These are phyloP conservation scores for Scarus forsteni DNA, from an alignment of 2,797 vertebrate genomes.

Conservation along the genomic window DNA sequence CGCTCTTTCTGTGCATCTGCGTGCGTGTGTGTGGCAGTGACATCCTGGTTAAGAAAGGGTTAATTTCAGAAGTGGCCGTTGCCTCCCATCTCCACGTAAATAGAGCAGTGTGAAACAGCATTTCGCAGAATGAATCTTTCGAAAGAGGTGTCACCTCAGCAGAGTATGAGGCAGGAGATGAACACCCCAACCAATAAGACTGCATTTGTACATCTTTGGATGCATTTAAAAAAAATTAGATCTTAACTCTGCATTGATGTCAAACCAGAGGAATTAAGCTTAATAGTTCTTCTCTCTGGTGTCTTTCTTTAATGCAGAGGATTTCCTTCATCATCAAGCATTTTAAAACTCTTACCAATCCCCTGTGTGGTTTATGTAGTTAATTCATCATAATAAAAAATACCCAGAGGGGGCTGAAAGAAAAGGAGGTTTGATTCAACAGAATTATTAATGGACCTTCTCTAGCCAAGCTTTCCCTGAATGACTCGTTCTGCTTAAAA, in stretches of 20 bases:
- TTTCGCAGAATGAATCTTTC: slow-evolving; percentile 70
- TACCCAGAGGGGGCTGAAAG: slow-evolving; percentile 41
- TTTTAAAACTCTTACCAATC: slow-evolving; percentile 6
- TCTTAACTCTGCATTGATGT: no score
- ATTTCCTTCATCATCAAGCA: not conserved
- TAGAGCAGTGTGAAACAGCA: slow-evolving; percentile 69
- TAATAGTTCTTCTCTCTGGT: not conserved
- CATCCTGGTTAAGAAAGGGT: slow-evolving; percentile 79
- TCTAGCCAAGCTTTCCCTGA: slow-evolving; percentile 66
- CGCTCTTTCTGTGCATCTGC: slow-evolving; percentile 33
- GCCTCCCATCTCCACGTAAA: slow-evolving; percentile 63
- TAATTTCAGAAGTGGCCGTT: slow-evolving; percentile 83
- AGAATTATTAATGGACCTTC: slow-evolving; percentile 77
- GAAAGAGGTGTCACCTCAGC: slow-evolving; percentile 59
- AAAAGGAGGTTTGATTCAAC: slow-evolving; percentile 52
- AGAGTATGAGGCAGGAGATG: slow-evolving; percentile 21
- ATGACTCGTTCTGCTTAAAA: slow-evolving; percentile 68
- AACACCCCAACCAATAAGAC: not conserved
- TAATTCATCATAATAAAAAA: slow-evolving; percentile 61
- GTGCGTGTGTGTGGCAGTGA: slow-evolving; percentile 39
- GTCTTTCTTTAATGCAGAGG: not conserved
- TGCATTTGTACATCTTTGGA: not conserved
- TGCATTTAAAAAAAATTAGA: no score
- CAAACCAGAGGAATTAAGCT: not conserved
- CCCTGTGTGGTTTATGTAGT: slow-evolving; percentile 1